phyloP scores from a whole-genome alignment of 2,888 invertebrate genomes.

The Dione vanillae region DNA sequence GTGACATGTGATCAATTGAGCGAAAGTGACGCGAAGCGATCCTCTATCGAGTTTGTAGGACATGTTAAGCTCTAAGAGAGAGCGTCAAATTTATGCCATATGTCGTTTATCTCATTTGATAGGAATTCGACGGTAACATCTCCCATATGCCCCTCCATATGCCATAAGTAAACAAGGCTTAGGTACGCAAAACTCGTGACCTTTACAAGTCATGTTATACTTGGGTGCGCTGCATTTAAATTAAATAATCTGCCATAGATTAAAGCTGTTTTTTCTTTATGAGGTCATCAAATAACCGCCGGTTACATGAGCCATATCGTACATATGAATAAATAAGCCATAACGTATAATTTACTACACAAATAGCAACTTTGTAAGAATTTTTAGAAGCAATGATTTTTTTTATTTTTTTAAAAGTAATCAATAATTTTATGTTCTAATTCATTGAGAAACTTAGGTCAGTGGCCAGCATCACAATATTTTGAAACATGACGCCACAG shows the following conservation, averaged over 20 bases:
- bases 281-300: conserved; percentile 64
- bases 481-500: conserved; percentile 68
- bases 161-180: conserved; percentile 50
- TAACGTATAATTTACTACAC: conserved; percentile 47
- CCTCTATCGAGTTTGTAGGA: conserved; percentile 74
- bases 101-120: conserved; percentile 63
- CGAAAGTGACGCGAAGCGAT: conserved; percentile 72
- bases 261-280: conserved; percentile 64
- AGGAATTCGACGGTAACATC: conserved; percentile 55
- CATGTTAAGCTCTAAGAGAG: conserved; percentile 62
- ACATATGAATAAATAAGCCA: conserved; percentile 55
- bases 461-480: conserved; percentile 57
- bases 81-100: conserved; percentile 63
- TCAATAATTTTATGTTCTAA: background rate
- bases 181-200: conserved; percentile 40
- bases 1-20: conserved; percentile 80
- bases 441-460: conserved; percentile 20
- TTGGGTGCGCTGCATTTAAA: conserved; percentile 56
- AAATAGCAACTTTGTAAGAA: conserved; percentile 55
- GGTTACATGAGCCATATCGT: conserved; percentile 67
- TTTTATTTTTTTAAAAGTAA: background rate
- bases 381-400: background rate
- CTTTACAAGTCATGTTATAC: conserved; percentile 51
- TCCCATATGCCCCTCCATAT: conserved; percentile 66
- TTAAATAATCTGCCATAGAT: conserved; percentile 48